Base-by-base conservation (phyloP, 2,113 vertebrate genomes). In the Callopanchax toddi region DNA sequence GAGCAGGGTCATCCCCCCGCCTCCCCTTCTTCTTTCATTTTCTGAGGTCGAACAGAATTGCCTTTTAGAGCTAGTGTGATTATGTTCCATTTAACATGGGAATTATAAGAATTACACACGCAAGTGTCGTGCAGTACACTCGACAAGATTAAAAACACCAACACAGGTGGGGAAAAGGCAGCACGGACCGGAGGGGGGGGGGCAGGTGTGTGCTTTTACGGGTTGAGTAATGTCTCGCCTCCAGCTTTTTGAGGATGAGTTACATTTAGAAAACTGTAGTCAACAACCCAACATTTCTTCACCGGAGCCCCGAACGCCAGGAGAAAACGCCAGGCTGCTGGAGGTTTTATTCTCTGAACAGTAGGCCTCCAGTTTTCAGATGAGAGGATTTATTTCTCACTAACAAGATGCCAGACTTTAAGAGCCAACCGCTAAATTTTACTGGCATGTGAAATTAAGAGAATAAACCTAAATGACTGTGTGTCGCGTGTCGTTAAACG, bases 61-160 rank as follows among this genome's bases (percentile, higher is more conserved):
- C 75, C 71, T 89, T 86, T 85, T 79, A 72, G 81, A 59, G 72
- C 66, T 67, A 20, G 57, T 71, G 74, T 81, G 81, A 88, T 87
- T 86, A 86, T 78, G 79, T 75, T 82, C 54, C 18, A 61, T 85
- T 88, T 88, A 90, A 85, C 89, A 83, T 83, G 86, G 84, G 84
- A 86, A 87, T 85, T 86, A 90, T 71, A 53, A 72, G 82, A 86
- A 83, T 84, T 81, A 87, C 76, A 78, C 65, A 63, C 57, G 40
- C 58, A 73, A 75, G 75, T 74, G 74, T 52, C 26, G 65, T 34
- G 44, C 60, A 44, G 54, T 71, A 58, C 58, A 66, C 59, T 81
- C 26, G 9, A 85, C 77, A 70, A 85, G 82, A 86, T 86, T 83
- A 83, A 81, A 85, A 86, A 76, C 78, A 60, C 82, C 68, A 71